Base-by-base conservation (phyloP, 2,888 invertebrate genomes). In the Clunio marinus region DNA sequence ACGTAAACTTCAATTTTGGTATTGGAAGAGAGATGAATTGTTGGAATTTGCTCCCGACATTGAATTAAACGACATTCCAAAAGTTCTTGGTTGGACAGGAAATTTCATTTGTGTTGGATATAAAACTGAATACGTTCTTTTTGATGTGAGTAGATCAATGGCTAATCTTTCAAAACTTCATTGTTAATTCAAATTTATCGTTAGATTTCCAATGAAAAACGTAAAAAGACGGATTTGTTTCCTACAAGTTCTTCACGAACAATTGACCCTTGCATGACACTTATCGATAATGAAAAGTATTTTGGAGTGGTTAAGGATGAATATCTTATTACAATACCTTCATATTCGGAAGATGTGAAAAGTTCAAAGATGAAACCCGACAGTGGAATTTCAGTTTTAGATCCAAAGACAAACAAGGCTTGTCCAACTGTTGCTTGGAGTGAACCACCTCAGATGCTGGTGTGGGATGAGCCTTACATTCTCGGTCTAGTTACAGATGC, bases 381-480 rank as follows among this genome's bases (percentile, higher is more conserved):
- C 13, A 67, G 46, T 60, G 5, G 62, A 32, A 32, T 51, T 15
- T 62, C 55, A 17, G 41, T 68, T 60, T 51, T 41, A 45, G 25
- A 35, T 62, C 32, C 57, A 22, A 45, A 69, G 35, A 37, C 59
- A 62, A 57, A 55, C 66, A 70, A 68, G 22, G 24, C 67, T 13
- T 66, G 8, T 28, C 68, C 68, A 13, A 68, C 68, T 13, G 58
- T 68, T 20, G 46, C 28, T 0, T 68, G 68, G 68, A 55, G 57
- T 15, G 58, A 68, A 28, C 68, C 68, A 3, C 41, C 27, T 1
- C 37, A 45, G 57, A 67, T 81, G 80, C 70, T 78, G 88, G 94
- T 88, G 27, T 94, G 95, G 87, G 96, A 98, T 78, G 89, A 92
- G 73, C 98, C 98, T 0, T 99, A 92, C 78, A 83, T 94, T 20